These are phyloP conservation scores for Lethrus apterus DNA, from an alignment of 1,140 invertebrate genomes.

Conservation along the genomic window DNA sequence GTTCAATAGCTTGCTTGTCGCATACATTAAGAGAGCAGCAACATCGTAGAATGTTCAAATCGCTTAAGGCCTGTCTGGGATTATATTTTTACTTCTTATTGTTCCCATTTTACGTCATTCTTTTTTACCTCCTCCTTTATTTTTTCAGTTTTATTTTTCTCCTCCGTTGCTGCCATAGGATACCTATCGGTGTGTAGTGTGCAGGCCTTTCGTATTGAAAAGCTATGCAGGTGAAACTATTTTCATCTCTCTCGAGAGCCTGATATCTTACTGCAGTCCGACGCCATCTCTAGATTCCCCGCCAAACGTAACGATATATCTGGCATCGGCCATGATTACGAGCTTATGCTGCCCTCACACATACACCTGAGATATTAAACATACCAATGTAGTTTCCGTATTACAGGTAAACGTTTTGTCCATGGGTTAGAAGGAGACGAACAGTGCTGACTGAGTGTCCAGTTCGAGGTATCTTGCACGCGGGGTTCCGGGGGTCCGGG, in stretches of 20 bases:
- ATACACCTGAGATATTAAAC: no score
- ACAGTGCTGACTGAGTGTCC: background rate
- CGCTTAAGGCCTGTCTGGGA: conserved; percentile 28
- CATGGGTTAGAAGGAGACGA: conserved; percentile 7
- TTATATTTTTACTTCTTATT: conserved; percentile 34
- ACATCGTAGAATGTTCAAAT: conserved; percentile 28
- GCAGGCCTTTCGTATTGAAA: conserved; percentile 14
- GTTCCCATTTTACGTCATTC: conserved; percentile 31
- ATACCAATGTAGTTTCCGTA: no score
- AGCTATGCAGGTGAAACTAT: conserved; percentile 25
- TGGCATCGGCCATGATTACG: conserved; percentile 26
- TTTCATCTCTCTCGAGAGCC: conserved; percentile 12
- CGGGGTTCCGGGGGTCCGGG: no score
- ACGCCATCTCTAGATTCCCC: conserved; percentile 13
- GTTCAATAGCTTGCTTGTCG: no score
- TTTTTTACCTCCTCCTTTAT: conserved; percentile 29
- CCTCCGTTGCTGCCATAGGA: conserved; percentile 19
- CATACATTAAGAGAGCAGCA: conserved; percentile 8
- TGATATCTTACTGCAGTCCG: background rate
- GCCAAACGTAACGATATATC: conserved; percentile 7
- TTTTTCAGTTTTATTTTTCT: conserved; percentile 28
- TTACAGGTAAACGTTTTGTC: no score
- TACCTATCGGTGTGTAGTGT: no score
- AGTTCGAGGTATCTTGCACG: no score
- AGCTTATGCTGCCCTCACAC: conserved; percentile 24